These are phyloP conservation scores for Synanthedon tipuliformis DNA, from an alignment of 2,888 invertebrate genomes.

Conservation along the genomic window DNA sequence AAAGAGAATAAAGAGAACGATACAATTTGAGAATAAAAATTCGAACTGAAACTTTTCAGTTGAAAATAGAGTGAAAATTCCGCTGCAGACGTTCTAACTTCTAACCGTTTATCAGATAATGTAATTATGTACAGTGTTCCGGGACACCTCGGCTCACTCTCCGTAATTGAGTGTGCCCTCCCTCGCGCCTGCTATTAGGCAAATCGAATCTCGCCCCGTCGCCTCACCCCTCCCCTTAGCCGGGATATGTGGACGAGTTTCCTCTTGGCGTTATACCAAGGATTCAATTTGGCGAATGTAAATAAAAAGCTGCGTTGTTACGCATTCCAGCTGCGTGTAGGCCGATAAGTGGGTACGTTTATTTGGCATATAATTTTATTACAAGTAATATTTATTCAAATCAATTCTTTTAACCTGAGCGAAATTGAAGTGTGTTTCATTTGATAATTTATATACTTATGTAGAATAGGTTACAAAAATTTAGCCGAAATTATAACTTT, in stretches of 20 bases:
- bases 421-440: too few relatives aligned
- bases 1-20: background rate
- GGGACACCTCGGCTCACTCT: slow-evolving; percentile 62
- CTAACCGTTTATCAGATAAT: slow-evolving; percentile 61
- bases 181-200: slow-evolving; percentile 62
- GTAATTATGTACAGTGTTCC: slow-evolving; percentile 59
- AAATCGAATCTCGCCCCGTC: slow-evolving; percentile 59
- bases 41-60: slow-evolving; percentile 1
- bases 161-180: slow-evolving; percentile 59
- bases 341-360: background rate
- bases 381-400: background rate
- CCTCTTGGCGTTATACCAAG: slow-evolving; percentile 55
- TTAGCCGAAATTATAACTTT: too few relatives aligned
- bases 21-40: background rate
- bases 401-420: too few relatives aligned
- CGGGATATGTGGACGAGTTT: slow-evolving; percentile 34
- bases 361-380: background rate
- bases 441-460: too few relatives aligned
- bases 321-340: background rate
- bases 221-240: slow-evolving; percentile 19
- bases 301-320: slow-evolving; percentile 45
- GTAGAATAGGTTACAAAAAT: too few relatives aligned
- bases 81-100: slow-evolving; percentile 11
- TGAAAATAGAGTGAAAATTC: slow-evolving; percentile 15
- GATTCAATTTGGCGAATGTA: slow-evolving; percentile 65